phyloP scores from a whole-genome alignment of 2,113 vertebrate species.

The Tamias sibiricus region DNA sequence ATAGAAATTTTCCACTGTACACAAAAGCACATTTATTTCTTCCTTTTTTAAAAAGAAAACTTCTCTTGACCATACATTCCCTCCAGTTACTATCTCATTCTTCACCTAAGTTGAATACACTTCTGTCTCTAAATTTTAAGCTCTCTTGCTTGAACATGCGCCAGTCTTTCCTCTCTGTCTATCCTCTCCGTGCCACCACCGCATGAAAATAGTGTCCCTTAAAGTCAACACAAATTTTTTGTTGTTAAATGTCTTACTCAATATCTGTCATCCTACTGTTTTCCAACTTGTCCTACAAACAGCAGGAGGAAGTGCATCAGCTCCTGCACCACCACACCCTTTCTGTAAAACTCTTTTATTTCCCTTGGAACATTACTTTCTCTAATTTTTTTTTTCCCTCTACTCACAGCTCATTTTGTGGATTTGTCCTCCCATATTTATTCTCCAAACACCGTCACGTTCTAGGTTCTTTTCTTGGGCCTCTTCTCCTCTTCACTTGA shows the following conservation, averaged over 20 bases:
- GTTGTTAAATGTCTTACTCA: not conserved
- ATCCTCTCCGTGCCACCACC: not conserved
- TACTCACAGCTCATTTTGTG: not conserved
- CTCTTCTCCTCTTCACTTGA: not conserved
- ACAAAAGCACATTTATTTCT: not conserved
- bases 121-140: not conserved
- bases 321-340: fast-evolving
- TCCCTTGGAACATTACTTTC: not conserved
- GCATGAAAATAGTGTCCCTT: not conserved
- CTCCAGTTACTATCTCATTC: not conserved
- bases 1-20: not conserved
- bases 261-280: not conserved
- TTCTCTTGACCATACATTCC: not conserved
- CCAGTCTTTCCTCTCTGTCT: not conserved
- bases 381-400: not conserved
- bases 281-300: not conserved
- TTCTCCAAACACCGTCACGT: not conserved
- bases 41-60: not conserved
- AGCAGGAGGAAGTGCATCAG: not conserved
- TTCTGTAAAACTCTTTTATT: not conserved
- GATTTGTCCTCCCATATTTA: too few species aligned
- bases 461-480: not conserved
- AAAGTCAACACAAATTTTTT: not conserved
- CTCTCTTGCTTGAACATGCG: not conserved
- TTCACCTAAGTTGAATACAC: not conserved